Conservation (phyloP, 2,888 invertebrate genomes). For the Automeris io region DNA sequence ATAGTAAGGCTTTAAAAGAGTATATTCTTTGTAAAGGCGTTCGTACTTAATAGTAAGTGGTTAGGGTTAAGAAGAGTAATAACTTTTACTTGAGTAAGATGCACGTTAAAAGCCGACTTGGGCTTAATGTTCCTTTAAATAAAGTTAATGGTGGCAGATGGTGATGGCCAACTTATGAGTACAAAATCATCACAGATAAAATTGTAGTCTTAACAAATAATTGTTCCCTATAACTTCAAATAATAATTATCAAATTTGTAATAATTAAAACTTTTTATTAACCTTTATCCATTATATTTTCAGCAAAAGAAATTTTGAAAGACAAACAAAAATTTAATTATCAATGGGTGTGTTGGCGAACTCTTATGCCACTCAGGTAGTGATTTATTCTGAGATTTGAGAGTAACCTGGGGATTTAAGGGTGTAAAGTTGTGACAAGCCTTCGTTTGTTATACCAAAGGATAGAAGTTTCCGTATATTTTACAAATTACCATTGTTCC, state of each 20-base stretch:
- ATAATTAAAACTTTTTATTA: too few relatives aligned
- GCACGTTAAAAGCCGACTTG: neutral
- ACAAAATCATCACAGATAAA: too few relatives aligned
- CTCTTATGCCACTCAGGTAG: neutral
- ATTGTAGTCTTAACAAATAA: too few relatives aligned
- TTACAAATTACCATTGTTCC: too few relatives aligned
- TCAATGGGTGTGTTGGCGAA: neutral
- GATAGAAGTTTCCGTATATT: too few relatives aligned
- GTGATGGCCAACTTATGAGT: too few relatives aligned
- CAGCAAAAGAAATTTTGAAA: neutral
- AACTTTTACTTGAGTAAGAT: neutral
- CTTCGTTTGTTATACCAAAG: too few relatives aligned
- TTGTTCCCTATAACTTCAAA: too few relatives aligned
- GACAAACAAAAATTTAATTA: conserved; percentile 5
- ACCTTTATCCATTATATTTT: conserved; percentile 1
- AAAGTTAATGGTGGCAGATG: neutral
- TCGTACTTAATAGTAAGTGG: neutral
- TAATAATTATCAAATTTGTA: too few relatives aligned
- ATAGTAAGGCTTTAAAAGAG: too few relatives aligned
- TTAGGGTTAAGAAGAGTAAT: neutral
- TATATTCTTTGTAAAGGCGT: neutral
- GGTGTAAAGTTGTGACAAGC: too few relatives aligned
- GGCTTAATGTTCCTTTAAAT: neutral
- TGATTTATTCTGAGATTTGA: conserved; percentile 4
- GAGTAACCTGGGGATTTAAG: too few relatives aligned